Conservation (phyloP, 92 coral and sea anemone species). For the Epizoanthus ramosus region DNA sequence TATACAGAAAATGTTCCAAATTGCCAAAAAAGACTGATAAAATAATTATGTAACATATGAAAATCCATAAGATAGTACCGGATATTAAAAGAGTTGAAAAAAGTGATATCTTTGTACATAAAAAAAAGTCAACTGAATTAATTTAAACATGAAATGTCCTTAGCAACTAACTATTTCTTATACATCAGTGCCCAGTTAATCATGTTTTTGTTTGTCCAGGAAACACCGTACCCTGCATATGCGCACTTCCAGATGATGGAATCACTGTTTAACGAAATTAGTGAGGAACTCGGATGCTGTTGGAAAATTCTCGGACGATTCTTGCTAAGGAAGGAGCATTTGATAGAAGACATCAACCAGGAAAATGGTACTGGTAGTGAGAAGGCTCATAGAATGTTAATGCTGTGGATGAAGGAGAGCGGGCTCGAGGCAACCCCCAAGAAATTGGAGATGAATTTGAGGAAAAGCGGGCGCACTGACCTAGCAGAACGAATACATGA, state of each 20-base stretch:
- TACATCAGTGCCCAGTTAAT: too few relatives aligned
- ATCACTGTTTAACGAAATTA: slow-evolving; percentile 43
- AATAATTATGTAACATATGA: too few relatives aligned
- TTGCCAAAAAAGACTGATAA: too few relatives aligned
- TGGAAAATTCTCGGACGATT: slow-evolving; percentile 77
- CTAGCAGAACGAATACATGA: slow-evolving; percentile 60
- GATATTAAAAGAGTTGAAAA: too few relatives aligned
- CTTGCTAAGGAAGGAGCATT: slow-evolving; percentile 55
- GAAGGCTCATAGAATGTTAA: slow-evolving; percentile 70
- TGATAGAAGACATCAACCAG: slow-evolving; percentile 69
- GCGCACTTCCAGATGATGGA: neutral
- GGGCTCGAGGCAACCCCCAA: slow-evolving; percentile 42
- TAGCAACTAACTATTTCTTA: too few relatives aligned
- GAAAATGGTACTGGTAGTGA: slow-evolving; percentile 65
- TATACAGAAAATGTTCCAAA: too few relatives aligned
- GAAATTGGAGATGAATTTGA: slow-evolving; percentile 38
- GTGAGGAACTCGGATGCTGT: slow-evolving; percentile 58
- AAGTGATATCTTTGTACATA: too few relatives aligned
- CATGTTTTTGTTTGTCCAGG: too few relatives aligned
- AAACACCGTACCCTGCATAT: too few relatives aligned
- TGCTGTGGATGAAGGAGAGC: slow-evolving; percentile 58
- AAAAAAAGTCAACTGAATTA: too few relatives aligned
- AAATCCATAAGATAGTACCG: too few relatives aligned
- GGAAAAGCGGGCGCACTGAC: slow-evolving; percentile 38
- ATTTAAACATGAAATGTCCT: too few relatives aligned